Evolutionary conservation across 64 coral and sea anemone genomes (phyloP).

Genomic region (Porites lutea): DNA sequence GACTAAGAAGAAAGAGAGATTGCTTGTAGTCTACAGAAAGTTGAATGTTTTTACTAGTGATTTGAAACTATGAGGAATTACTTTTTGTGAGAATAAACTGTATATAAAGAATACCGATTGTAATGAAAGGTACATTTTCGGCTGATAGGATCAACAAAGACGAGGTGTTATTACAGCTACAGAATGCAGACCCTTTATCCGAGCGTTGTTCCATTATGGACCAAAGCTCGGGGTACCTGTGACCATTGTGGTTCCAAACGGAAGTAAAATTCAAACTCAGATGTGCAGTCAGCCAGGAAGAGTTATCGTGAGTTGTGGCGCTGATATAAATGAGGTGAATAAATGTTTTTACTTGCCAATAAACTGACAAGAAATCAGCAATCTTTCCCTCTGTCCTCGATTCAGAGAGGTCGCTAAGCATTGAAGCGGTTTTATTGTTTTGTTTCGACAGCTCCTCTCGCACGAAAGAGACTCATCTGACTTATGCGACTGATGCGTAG

Average conservation of each 20-base stretch:
- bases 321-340: neutral
- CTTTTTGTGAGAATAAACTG: too few species aligned
- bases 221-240: constrained; percentile 20
- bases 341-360: neutral
- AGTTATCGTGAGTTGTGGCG: constrained; percentile 16
- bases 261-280: constrained; percentile 7
- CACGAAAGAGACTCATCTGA: too few species aligned
- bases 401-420: too few species aligned
- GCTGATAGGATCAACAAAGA: neutral
- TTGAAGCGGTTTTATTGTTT: too few species aligned
- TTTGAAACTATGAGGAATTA: too few species aligned
- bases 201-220: constrained; percentile 24
- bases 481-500: too few species aligned
- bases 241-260: neutral
- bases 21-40: too few species aligned
- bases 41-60: too few species aligned
- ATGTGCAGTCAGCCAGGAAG: constrained; percentile 9
- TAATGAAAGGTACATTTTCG: neutral
- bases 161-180: constrained; percentile 20
- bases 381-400: too few species aligned
- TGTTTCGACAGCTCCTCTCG: too few species aligned
- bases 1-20: too few species aligned
- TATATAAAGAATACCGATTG: too few species aligned
- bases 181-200: constrained; percentile 22
- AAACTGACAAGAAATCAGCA: neutral